Base-by-base conservation (phyloP, 2,113 vertebrate genomes). In the Rhagologus leucostigma region DNA sequence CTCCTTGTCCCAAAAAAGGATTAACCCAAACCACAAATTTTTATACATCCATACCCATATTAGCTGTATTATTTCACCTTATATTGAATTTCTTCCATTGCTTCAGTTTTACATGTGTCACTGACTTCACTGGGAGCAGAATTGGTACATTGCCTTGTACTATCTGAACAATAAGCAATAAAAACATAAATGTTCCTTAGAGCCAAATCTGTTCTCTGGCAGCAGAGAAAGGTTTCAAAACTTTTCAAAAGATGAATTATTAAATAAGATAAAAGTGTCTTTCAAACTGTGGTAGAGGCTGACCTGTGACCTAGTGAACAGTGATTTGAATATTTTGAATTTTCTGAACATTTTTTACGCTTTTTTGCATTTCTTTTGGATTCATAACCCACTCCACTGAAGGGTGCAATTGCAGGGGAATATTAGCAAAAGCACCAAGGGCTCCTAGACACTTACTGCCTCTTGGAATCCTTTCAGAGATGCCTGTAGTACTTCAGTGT, bases 251-350 rank as follows among this genome's bases (percentile, higher is more conserved):
- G 46, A 12, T 68, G 37, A 87, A 77, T 71, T 71, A 91, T 79
- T 92, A 53, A 87, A 75, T 57, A 15, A 89, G 41, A 78, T 76
- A 1, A 82, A 93, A 96, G 49, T 65, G 26, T 46, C 84, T 90
- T 82, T 90, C 42, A 50, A 65, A 62, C 13, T 8, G 16, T 69
- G 26, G 26, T 57, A 57, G 53, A 83, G 14, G 11, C 69, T 88
- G 53, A 85, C n/a, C 82, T 76, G 49, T 79, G 62, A 52, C 70
- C 32, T 30, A 18, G 19, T n/a, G 50, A 83, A 65, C 0, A 1
- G 19, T 35, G n/a, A 78, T 93, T 81, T 78, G 42, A 95, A 84
- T 90, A 89, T 59, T 95, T 90, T 71, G 16, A 87, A 87, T 87
- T 78, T 77, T 56, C 60, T 68, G 79, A 84, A 86, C 8, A 15